phyloP scores from a whole-genome alignment of 2,888 invertebrate species.

The Caenorhabditis sp. region DNA sequence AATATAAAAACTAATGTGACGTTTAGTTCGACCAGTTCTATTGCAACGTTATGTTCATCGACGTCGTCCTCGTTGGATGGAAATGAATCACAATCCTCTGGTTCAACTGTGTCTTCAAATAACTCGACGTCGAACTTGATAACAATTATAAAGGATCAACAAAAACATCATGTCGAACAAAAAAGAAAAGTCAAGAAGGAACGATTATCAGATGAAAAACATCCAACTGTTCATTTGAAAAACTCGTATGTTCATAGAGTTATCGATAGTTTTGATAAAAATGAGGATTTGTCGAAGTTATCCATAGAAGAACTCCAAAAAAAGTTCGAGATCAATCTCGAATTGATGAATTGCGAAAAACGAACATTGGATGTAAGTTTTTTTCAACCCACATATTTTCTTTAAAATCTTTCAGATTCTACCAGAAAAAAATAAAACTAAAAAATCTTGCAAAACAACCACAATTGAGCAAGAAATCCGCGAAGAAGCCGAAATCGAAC shows the following conservation, averaged over 20 bases:
- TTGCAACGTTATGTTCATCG: not conserved
- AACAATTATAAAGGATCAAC: too few relatives aligned
- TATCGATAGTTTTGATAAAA: not conserved
- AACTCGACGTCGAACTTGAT: not conserved
- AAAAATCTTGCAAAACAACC: not conserved
- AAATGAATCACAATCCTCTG: not conserved
- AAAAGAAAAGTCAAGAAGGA: not conserved
- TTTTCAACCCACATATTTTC: too few relatives aligned
- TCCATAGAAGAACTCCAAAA: not conserved
- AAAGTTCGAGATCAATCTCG: not conserved
- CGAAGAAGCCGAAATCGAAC: not conserved
- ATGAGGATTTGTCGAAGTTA: not conserved
- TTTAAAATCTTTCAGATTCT: too few relatives aligned
- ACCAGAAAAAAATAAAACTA: too few relatives aligned
- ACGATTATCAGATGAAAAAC: not conserved
- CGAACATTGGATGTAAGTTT: too few relatives aligned
- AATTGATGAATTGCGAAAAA: not conserved
- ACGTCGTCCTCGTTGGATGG: too few relatives aligned
- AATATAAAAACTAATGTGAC: not conserved
- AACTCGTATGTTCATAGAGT: not conserved
- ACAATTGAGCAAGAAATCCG: not conserved
- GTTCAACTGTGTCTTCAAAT: not conserved
- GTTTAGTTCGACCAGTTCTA: not conserved
- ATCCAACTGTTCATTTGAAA: not conserved
- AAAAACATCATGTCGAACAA: not conserved